Conservation (phyloP, 2,797 vertebrate genomes). For the Allobates femoralis region DNA sequence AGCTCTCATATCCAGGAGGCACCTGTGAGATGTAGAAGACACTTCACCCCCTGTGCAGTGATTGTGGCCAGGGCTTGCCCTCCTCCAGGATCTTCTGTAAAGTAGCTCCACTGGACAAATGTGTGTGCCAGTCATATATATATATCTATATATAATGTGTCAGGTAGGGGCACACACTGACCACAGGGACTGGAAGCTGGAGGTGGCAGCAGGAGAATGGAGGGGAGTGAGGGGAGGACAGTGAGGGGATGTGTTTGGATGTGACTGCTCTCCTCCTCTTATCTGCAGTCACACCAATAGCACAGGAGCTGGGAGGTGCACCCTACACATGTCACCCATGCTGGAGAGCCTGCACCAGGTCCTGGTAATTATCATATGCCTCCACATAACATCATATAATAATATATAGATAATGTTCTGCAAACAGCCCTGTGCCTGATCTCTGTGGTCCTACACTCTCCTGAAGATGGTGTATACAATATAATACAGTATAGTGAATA, state of each 20-base stretch:
- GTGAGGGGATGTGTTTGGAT: neutral
- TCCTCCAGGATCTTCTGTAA: neutral
- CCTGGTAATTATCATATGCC: neutral
- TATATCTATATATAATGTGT: neutral
- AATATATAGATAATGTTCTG: neutral
- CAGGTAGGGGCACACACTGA: neutral
- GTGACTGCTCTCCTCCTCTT: conserved; percentile 9
- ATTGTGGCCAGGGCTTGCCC: neutral
- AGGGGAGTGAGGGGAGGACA: conserved; percentile 14
- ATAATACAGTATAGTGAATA: neutral
- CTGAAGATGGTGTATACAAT: neutral
- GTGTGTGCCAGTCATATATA: neutral
- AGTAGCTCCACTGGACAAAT: neutral
- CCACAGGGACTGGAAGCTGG: neutral
- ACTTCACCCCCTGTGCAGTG: neutral
- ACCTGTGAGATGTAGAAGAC: too few species aligned
- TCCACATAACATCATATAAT: neutral
- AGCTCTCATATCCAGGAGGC: neutral
- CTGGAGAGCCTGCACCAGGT: neutral
- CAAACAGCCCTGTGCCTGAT: too few species aligned
- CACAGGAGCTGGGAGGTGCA: neutral
- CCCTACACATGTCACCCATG: neutral
- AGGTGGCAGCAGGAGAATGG: neutral
- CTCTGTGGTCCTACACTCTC: too few species aligned
- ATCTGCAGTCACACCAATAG: conserved; percentile 29